Evolutionary conservation across 2,113 vertebrate species (phyloP), one percentile per base, ranked within the genome.

Genomic region (Atractosteus spatula): DNA sequence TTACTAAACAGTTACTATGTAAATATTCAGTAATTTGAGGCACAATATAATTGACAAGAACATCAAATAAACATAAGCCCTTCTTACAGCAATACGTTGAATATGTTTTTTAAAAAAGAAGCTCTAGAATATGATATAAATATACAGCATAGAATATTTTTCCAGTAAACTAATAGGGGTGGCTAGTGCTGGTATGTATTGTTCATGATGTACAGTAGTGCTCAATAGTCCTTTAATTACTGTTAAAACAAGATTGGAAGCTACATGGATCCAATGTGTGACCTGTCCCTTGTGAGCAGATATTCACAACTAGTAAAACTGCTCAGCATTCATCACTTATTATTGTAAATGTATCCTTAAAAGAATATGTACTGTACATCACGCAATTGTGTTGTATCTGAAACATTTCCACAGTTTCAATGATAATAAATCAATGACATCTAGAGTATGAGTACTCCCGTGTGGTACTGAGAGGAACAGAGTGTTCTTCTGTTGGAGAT

Each of bases 351-450:
- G 62, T 41, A 12, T 62, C 14, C 59, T 62, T 62, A 14, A 62
- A 62, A 14, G 1, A 62, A 14, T 14, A 14, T 62, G 59, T 62
- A 62, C 59, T 62, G 59, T 62, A 62, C 59, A 29, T 62, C 59
- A 43, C 62, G 42, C 62, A 65, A 65, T 41, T 41, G 62, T 65
- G 62, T 65, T 65, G 62, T 65, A 65, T 10, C 3, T 16, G 62
- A 65, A 65, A 65, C 62, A 65, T 65, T 65, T 6, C n/a, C 7
- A 1, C 62, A 41, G 62, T 65, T 65, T 65, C 41, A 65, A 65
- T 65, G 8, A 65, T 65, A 65, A 65, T 65, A 65, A 65, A 65
- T 65, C 29, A 65, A 65, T 65, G 41, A 13, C 62, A 65, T 10
- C 41, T 16, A 65, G 17, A 65, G 10, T 65, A 29, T 65, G 62